Evolutionary conservation across 2,888 invertebrate species (phyloP), one percentile per base, ranked within the genome.

Genomic region (Zeuzera pyrina): DNA sequence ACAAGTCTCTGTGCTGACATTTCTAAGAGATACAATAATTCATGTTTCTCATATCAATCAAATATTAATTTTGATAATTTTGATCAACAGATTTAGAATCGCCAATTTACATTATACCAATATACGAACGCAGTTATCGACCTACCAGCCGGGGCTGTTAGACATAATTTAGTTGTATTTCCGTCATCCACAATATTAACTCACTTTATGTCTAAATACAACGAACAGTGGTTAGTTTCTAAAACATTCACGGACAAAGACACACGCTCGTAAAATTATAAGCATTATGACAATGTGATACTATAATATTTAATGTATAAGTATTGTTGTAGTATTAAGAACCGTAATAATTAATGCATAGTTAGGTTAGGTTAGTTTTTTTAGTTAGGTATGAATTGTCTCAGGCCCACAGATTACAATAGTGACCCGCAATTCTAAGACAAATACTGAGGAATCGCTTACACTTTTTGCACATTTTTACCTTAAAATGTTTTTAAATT

Each of bases 281-380:
- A 84, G 84, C 84, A 81, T 71, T 83, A 84, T 84, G 83, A 84
- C 79, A 79, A 81, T 79, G 81, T 81, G 79, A 76, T 79, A 83
- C 74, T 69, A 77, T n/a, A n/a, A n/a, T 78, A 79, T 74, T 51
- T 77, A 73, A 71, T 74, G 70, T 76, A 74, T 74, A 76, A 76
- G 67, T 79, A 79, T 69, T 72, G 74, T 74, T 76, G 66, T 76
- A 72, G 63, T 77, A 70, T 65, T 78, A 79, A 77, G 69, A 79
- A 78, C 67, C 65, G 70, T 81, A 61, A 78, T 79, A 74, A 78
- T 78, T 74, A 78, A 79, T 78, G 77, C 70, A 65, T 76, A 74
- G 60, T 76, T 73, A 76, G 72, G 72, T 74, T 73, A 77, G 74
- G 74, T 79, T 67, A 50, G 66, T 73, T 73, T 62, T 58, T 57